Evolutionary conservation across 2,113 vertebrate genomes (phyloP), one percentile per base, ranked within the genome.

Genomic region (Romanogobio albipinnatus): DNA sequence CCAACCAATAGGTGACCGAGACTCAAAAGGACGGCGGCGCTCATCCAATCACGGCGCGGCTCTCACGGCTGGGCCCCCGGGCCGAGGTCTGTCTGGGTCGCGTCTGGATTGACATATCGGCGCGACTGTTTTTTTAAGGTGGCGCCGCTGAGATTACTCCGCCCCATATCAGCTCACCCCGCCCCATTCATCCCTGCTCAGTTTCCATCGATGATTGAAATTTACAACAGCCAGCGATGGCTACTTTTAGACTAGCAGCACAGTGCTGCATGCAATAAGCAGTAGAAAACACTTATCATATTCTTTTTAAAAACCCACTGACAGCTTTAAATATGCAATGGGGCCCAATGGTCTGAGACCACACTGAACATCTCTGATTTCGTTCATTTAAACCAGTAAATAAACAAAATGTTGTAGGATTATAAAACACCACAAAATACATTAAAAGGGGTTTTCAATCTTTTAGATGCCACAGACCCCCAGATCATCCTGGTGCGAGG

Each of bases 91-190:
- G 90, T 91, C 90, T 94, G 93, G 92, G 88, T 92, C 87, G 86
- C 83, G 86, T 89, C 87, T 73, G 87, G 91, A 92, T 91, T 93
- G 91, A 94, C 92, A 93, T 90, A 88, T 90, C 92, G 89, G 89
- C 80, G 88, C 89, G 92, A 92, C 91, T 91, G 90, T 89, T 89
- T 86, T 89, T 88, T 89, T 89, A 84, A 91, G 86, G 90, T 91
- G 91, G 91, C 90, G 90, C 91, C 91, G 89, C 81, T 58, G 59
- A 89, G 88, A 90, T 91, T 88, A 87, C 85, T 62, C 86, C 83
- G 86, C 86, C 83, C 79, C 77, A 43, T 77, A 76, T 64, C 51
- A 58, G 8, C 75, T 62, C 43, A 5, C 75, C 22, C 81, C 47
- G 68, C 73, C 66, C 45, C 71, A 11, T 59, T 9, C 26, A 49